Evolutionary conservation across 2,888 invertebrate genomes (phyloP).

Genomic region (Creontiades dilutus): DNA sequence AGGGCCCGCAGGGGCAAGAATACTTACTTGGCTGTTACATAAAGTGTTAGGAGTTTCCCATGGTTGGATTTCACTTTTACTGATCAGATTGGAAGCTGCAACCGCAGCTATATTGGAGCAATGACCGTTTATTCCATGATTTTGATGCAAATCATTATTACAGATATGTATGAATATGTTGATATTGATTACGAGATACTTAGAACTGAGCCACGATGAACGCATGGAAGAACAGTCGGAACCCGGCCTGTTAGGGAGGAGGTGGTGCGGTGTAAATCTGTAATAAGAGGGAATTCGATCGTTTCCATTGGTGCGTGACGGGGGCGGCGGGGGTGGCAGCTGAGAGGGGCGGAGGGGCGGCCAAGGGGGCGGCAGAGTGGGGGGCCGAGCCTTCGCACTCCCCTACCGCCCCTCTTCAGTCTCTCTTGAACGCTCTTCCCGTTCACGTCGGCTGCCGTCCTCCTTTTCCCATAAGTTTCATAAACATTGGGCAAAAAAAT

Average conservation of each 20-base stretch:
- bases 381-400: conserved; percentile 44
- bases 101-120: too few relatives aligned
- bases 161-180: not conserved
- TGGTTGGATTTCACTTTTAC: too few relatives aligned
- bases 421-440: conserved; percentile 69
- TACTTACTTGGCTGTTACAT: too few relatives aligned
- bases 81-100: too few relatives aligned
- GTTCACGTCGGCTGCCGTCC: conserved; percentile 66
- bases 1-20: too few relatives aligned
- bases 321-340: conserved; percentile 46
- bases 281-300: conserved; percentile 75
- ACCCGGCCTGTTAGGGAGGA: not conserved
- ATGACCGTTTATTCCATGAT: not conserved
- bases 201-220: not conserved
- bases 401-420: conserved; percentile 55
- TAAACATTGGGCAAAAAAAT: conserved; percentile 44
- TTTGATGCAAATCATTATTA: not conserved
- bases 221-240: not conserved
- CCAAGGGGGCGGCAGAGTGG: conserved; percentile 40
- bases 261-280: conserved; percentile 73
- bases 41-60: too few relatives aligned
- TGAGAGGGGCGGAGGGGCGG: conserved; percentile 49
- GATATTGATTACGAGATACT: conserved; percentile 48
- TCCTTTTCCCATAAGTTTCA: conserved; percentile 62
- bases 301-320: conserved; percentile 75